A percentile compares a stretch with the other conserved stretches of the same genome.
Conservation (phyloP, 1,140 invertebrate genomes). For the Drosophila grimshawi region DNA sequence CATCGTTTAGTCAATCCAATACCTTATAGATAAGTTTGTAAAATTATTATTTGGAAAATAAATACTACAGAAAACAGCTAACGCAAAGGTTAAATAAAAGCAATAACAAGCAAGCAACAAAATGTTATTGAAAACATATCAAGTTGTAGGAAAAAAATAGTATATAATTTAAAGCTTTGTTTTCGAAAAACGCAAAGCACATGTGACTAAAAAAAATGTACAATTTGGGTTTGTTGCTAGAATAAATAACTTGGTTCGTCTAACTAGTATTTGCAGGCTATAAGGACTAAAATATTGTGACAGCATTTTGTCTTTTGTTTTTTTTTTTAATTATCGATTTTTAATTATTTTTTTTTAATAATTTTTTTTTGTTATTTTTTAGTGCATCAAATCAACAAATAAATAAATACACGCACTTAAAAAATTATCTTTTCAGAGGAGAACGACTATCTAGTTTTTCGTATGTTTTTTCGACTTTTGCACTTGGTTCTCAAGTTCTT, state of each 20-base stretch:
- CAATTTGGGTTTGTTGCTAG: conserved; percentile 45
- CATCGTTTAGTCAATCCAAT: conserved; percentile 19
- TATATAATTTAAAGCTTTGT: conserved; percentile 50
- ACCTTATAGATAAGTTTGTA: conserved; percentile 54
- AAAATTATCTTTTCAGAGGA: conserved; percentile 61
- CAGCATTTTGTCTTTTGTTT: conserved; percentile 31
- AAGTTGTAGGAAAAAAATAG: conserved; percentile 19
- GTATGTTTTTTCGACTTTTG: not conserved
- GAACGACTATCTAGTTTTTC: conserved; percentile 16
- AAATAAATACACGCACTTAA: conserved; percentile 79
- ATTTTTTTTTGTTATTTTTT: conserved; percentile 39
- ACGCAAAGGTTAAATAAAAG: conserved; percentile 39
- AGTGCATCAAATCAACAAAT: conserved; percentile 81
- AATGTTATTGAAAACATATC: conserved; percentile 8
- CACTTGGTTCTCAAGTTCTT: conserved; percentile 7
- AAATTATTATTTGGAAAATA: conserved; percentile 59
- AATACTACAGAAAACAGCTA: conserved; percentile 68
- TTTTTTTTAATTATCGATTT: conserved; percentile 19
- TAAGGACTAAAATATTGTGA: conserved; percentile 61
- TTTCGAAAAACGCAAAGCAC: conserved; percentile 55
- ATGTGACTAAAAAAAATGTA: conserved; percentile 36
- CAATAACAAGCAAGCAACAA: conserved; percentile 62
- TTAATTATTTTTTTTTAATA: conserved; percentile 50
- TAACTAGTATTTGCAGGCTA: conserved; percentile 56
- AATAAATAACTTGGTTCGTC: conserved; percentile 71